phyloP scores from a whole-genome alignment of 2,888 invertebrate species.

The Eucera pruinosa region DNA sequence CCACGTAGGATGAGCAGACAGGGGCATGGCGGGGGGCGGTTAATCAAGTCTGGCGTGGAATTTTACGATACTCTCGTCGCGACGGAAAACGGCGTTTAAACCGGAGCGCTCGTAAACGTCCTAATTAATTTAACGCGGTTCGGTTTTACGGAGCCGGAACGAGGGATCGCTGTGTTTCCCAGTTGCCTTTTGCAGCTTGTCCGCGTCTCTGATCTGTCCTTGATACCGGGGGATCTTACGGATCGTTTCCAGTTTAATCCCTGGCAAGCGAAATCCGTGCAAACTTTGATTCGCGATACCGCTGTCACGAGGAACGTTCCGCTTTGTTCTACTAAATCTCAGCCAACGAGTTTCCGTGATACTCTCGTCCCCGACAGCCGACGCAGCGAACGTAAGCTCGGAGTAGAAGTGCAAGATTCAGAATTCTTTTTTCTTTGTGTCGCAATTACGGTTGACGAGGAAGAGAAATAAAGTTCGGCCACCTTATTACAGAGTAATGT shows the following conservation, averaged over 20 bases:
- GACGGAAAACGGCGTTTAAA: conserved; percentile 19
- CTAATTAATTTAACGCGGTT: conserved; percentile 70
- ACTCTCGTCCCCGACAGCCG: too few relatives aligned
- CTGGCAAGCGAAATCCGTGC: neutral
- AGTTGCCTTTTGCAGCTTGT: conserved; percentile 22
- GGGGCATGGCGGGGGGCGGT: too few relatives aligned
- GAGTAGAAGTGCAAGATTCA: too few relatives aligned
- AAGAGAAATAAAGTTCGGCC: too few relatives aligned
- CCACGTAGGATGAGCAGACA: too few relatives aligned
- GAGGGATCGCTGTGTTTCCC: conserved; percentile 3
- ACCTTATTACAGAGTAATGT: too few relatives aligned
- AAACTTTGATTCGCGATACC: neutral
- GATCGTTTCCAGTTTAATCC: neutral
- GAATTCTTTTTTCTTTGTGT: too few relatives aligned
- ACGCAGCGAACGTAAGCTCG: too few relatives aligned
- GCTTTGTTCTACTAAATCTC: too few relatives aligned
- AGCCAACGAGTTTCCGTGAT: too few relatives aligned
- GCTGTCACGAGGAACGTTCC: neutral
- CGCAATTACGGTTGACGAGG: too few relatives aligned
- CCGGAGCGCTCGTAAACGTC: conserved; percentile 65
- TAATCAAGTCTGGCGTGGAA: conserved; percentile 56
- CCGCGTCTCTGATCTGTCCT: conserved; percentile 27
- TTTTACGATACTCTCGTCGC: conserved; percentile 57
- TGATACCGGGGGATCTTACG: neutral
- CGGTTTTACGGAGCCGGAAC: conserved; percentile 48